Conservation (phyloP, 2,797 vertebrate species). For the Danio kyathit region DNA sequence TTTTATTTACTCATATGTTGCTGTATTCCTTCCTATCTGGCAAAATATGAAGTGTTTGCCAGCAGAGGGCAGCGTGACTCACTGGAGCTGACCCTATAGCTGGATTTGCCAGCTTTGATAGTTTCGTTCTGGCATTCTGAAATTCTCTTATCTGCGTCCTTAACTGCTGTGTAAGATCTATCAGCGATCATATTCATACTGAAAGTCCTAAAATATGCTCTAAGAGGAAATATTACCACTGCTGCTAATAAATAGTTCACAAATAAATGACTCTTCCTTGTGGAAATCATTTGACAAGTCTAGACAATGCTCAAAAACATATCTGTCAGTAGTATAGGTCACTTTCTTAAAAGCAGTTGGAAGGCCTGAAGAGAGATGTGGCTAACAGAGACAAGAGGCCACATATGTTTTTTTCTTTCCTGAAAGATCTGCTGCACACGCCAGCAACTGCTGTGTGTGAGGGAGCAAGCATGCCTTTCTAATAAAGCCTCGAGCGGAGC, state of each 20-base stretch:
- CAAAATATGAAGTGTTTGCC: constrained; percentile 33
- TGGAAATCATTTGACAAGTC: constrained; percentile 57
- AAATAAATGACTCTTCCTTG: constrained; percentile 47
- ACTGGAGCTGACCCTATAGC: background rate
- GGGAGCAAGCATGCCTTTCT: constrained; percentile 64
- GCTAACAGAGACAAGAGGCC: constrained; percentile 60
- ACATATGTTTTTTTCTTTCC: constrained; percentile 66
- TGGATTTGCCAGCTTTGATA: constrained; percentile 7
- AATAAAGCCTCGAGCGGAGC: constrained; percentile 65
- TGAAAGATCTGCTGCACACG: constrained; percentile 59
- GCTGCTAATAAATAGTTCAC: constrained; percentile 56
- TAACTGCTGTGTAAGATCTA: constrained; percentile 43
- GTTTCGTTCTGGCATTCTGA: constrained; percentile 25
- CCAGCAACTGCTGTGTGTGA: constrained; percentile 58
- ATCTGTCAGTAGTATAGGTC: constrained; percentile 63
- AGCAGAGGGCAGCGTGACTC: constrained; percentile 59
- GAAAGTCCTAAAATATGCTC: constrained; percentile 55
- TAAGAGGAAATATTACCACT: constrained; percentile 46
- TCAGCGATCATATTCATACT: constrained; percentile 51
- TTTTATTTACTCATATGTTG: background rate
- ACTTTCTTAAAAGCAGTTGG: constrained; percentile 61
- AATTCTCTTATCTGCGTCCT: constrained; percentile 38
- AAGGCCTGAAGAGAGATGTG: constrained; percentile 63
- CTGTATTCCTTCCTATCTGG: background rate
- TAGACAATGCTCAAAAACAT: constrained; percentile 59